Conservation (phyloP, 1,140 invertebrate species). For the Nasonia vitripennis region DNA sequence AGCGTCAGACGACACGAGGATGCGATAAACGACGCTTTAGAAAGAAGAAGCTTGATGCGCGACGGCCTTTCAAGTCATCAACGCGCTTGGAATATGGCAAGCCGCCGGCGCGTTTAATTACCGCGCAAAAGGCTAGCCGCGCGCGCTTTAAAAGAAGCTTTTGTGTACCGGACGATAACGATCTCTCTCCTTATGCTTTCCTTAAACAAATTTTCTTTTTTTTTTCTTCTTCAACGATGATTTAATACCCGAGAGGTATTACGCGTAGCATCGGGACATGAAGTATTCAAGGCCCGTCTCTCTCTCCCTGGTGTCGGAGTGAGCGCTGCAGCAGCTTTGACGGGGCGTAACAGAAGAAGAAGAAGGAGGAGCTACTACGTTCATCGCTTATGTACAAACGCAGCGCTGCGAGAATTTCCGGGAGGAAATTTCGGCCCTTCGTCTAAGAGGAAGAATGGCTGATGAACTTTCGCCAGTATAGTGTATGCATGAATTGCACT, state of each 20-base stretch:
- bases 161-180: not conserved
- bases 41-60: not conserved
- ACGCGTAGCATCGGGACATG: not conserved
- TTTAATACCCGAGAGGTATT: no score
- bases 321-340: not conserved
- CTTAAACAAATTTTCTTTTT: not conserved
- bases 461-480: not conserved
- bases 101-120: constrained; percentile 4
- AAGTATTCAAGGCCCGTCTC: not conserved
- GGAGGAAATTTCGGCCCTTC: not conserved
- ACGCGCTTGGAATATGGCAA: not conserved
- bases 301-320: not conserved
- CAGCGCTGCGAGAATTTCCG: not conserved
- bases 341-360: not conserved
- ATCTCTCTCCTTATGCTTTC: no score
- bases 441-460: not conserved
- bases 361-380: not conserved
- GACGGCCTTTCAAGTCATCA: not conserved
- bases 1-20: not conserved
- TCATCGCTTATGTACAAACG: not conserved
- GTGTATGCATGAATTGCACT: not conserved
- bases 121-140: not conserved
- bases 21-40: not conserved
- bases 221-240: no score
- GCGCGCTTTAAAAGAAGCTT: not conserved